Evolutionary conservation across 2,113 vertebrate species (phyloP).

Genomic region (Indri indri): DNA sequence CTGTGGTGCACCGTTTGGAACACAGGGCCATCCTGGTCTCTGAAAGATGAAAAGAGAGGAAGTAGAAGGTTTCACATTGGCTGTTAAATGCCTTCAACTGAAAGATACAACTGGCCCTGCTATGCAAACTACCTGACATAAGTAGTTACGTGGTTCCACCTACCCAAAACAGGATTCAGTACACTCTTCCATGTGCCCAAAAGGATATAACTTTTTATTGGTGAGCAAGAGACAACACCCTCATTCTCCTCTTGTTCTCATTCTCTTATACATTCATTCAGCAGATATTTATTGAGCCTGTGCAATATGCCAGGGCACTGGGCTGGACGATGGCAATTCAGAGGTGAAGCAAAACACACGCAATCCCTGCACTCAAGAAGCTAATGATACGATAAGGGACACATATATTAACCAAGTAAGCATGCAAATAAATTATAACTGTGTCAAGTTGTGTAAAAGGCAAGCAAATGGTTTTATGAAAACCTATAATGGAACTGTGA

Average conservation of each 20-base stretch:
- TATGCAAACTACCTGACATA: not conserved
- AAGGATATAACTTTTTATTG: not conserved
- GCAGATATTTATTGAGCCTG: not conserved
- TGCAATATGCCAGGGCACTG: not conserved
- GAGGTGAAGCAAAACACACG: not conserved
- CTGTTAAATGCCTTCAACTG: not conserved
- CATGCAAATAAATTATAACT: not conserved
- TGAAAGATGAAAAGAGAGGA: not conserved
- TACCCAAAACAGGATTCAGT: not conserved
- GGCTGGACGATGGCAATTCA: not conserved
- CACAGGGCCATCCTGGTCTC: not conserved
- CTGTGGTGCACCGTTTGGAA: not conserved
- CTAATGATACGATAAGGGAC: not conserved
- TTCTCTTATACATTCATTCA: not conserved
- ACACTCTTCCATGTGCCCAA: not conserved
- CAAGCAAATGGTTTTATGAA: not conserved
- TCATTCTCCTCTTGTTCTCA: not conserved
- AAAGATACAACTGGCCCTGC: not conserved
- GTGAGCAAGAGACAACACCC: not conserved
- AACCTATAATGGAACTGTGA: not conserved
- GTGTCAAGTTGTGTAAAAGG: not conserved
- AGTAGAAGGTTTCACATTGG: not conserved
- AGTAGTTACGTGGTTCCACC: too few species aligned
- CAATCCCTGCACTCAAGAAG: not conserved
- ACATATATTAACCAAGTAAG: not conserved